phyloP scores from a whole-genome alignment of 2,888 invertebrate genomes.

The Drosophila dives region DNA sequence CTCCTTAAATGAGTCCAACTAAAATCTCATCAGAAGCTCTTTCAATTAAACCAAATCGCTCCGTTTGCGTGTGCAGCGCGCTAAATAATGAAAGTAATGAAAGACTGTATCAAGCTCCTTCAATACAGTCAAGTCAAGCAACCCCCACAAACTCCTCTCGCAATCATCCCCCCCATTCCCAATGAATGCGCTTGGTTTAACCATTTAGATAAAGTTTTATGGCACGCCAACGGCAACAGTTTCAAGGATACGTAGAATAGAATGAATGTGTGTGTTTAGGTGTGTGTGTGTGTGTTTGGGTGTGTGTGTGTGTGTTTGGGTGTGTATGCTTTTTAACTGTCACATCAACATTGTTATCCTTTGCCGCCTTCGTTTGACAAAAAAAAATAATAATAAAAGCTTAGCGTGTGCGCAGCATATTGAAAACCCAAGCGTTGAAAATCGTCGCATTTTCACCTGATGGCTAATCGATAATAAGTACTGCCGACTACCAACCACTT shows the following conservation, averaged over 20 bases:
- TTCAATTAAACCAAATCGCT: conserved; percentile 75
- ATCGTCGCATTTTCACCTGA: conserved; percentile 71
- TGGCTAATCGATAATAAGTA: conserved; percentile 75
- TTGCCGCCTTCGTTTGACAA: conserved; percentile 68
- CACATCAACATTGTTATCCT: conserved; percentile 60
- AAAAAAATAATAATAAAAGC: conserved; percentile 38
- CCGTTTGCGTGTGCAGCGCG: conserved; percentile 56
- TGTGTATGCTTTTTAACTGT: conserved; percentile 51
- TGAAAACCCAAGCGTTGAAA: conserved; percentile 51
- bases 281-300: conserved; percentile 6
- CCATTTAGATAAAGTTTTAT: conserved; percentile 79
- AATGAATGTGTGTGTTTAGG: background rate
- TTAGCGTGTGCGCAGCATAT: conserved; percentile 68
- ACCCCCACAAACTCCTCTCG: background rate
- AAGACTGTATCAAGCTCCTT: conserved; percentile 43
- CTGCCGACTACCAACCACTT: conserved; percentile 52
- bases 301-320: conserved; percentile 11
- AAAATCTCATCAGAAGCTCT: conserved; percentile 71
- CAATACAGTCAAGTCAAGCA: conserved; percentile 8
- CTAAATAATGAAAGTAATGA: conserved; percentile 74
- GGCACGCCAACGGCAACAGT: conserved; percentile 67
- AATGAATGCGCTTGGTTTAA: conserved; percentile 65
- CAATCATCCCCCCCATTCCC: conserved; percentile 10
- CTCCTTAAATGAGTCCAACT: conserved; percentile 56
- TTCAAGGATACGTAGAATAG: conserved; percentile 38